A percentile compares a stretch with the other conserved stretches of the same genome.
Conservation (phyloP, 1,140 invertebrate species). For the Polyergus mexicanus region DNA sequence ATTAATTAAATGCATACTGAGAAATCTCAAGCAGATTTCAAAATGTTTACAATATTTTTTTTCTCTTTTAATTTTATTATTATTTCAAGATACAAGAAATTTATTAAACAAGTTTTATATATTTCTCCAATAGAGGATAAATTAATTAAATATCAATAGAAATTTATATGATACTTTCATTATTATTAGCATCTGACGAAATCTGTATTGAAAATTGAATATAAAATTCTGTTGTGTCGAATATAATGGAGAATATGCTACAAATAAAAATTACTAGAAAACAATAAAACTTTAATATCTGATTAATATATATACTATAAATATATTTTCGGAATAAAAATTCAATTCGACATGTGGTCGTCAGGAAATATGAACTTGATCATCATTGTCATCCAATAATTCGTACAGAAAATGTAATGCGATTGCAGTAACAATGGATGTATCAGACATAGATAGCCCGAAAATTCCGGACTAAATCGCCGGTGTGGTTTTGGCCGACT, state of each 20-base stretch:
- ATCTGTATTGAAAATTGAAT: neutral
- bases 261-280: neutral
- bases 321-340: neutral
- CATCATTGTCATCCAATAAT: neutral
- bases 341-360: neutral
- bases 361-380: neutral
- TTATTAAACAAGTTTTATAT: slow-evolving; percentile 9
- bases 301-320: too few species aligned
- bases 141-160: slow-evolving; percentile 8
- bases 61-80: neutral
- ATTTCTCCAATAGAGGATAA: neutral
- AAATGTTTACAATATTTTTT: neutral
- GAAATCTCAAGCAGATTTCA: neutral
- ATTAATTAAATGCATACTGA: neutral
- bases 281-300: neutral
- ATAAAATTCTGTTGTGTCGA: neutral
- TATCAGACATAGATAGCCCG: slow-evolving; percentile 14
- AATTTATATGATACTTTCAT: neutral
- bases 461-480: slow-evolving; percentile 60
- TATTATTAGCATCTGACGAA: neutral
- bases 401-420: slow-evolving; percentile 4
- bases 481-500: slow-evolving; percentile 40
- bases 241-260: neutral
- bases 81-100: neutral
- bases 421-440: neutral